Base-by-base conservation (phyloP, 2,797 vertebrate genomes). In the Anolis apletophallus region DNA sequence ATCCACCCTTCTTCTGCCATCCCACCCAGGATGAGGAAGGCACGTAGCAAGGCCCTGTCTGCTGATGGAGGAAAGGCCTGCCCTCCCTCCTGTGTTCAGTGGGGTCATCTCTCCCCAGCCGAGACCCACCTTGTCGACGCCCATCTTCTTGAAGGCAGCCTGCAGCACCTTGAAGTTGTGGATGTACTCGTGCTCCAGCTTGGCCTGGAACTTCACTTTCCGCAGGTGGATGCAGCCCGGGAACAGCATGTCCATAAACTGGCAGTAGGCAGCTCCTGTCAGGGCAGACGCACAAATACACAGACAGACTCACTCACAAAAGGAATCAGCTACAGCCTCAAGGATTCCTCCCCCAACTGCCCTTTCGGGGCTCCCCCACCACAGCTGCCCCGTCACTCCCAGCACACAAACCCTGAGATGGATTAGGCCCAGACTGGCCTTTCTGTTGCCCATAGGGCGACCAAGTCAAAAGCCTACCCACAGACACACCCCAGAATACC, bases 221-320 rank as follows among this genome's bases (percentile, higher is more conserved):
- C 98, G 98, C 93, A 99, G 91, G 92, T 98, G 95, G 87, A 99
- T 96, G 87, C 98, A 98, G 71, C 98, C 98, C 0, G 98, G 98
- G 95, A 99, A 99, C 90, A 99, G 95, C 97, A 99, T 99, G 96
- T 99, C 98, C 98, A 99, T 99, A 94, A 99, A 99, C 96, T 99
- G 98, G 94, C 98, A 99, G 90, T 99, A 99, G 0, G 98, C 98
- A 9, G 95, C 96, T 29, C 98, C 98, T 90, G 91, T 88, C 88
- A 34, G 61, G 80, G 52, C 16, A 68, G 52, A 67, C 36, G 40
- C 3, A 61, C 68, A 73, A 7, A 36, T 8, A 68, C 16, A 13
- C 16, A 68, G 1, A 40, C 36, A 21, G 34, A 11, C 69, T 17
- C 8, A 36, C 34, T 13, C 1, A 7, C 55, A 13, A 61, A 29